Evolutionary conservation across 2,797 vertebrate genomes (phyloP).

Genomic region (Acrocephalus scirpaceus): DNA sequence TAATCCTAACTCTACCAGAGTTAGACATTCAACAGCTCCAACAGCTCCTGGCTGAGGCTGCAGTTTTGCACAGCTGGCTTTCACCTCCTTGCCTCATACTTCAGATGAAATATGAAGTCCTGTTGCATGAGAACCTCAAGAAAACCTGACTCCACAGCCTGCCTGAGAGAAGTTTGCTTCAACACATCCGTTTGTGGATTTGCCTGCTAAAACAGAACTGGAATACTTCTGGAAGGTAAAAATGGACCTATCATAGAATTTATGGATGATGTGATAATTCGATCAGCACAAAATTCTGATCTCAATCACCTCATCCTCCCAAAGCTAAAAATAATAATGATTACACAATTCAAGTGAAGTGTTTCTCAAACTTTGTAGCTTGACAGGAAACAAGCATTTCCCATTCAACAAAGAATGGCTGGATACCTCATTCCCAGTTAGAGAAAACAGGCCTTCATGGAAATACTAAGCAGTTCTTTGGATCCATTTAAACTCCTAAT

Average conservation of each 20-base stretch:
- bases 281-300: not conserved
- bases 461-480: not conserved
- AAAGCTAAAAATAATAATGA: not conserved
- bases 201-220: not conserved
- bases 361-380: not conserved
- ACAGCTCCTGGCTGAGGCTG: not conserved
- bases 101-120: not conserved
- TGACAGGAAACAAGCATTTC: not conserved
- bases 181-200: not conserved
- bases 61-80: not conserved
- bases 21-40: not conserved
- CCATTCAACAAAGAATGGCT: not conserved
- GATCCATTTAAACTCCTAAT: not conserved
- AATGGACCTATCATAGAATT: not conserved
- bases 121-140: accelerated
- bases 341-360: not conserved
- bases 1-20: not conserved
- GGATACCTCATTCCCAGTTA: not conserved
- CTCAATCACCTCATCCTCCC: not conserved
- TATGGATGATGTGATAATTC: not conserved
- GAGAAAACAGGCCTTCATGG: not conserved
- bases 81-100: not conserved
- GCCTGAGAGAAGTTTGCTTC: not conserved
- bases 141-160: not conserved
- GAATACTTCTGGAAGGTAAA: not conserved